These are phyloP conservation scores for Mionectes macconnelli DNA, from an alignment of 2,113 vertebrate genomes.

Conservation along the genomic window DNA sequence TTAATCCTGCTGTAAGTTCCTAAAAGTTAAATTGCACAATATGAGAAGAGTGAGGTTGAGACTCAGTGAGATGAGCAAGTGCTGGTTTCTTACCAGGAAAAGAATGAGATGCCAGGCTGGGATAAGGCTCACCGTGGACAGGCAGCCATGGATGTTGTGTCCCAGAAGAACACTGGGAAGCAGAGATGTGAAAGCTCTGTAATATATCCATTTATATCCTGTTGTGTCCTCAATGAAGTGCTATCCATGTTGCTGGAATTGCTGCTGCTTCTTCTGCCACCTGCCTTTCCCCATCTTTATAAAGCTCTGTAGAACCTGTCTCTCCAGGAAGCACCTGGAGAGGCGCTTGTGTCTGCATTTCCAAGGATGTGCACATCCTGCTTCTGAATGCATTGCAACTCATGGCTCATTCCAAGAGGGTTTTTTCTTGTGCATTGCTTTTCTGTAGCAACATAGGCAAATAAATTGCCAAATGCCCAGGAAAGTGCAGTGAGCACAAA, in stretches of 20 bases:
- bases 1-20: background rate
- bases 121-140: background rate
- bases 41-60: background rate
- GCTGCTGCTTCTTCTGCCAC: background rate
- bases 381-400: background rate
- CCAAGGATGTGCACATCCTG: background rate
- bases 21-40: background rate
- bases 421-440: background rate
- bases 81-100: background rate
- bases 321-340: background rate
- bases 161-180: background rate
- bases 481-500: background rate
- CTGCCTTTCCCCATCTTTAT: background rate
- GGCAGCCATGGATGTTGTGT: fast-evolving
- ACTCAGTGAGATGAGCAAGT: background rate
- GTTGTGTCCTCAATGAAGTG: background rate
- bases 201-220: background rate
- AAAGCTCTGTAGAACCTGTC: background rate
- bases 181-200: background rate
- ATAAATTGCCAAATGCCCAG: background rate
- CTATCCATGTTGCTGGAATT: background rate
- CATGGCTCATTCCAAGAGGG: background rate
- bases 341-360: fast-evolving
- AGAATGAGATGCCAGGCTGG: background rate
- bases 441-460: background rate